Percentiles rank a stretch among this genome's conserved stretches.
phyloP scores from a whole-genome alignment of 1,140 invertebrate genomes.

The Teleopsis dalmanni region DNA sequence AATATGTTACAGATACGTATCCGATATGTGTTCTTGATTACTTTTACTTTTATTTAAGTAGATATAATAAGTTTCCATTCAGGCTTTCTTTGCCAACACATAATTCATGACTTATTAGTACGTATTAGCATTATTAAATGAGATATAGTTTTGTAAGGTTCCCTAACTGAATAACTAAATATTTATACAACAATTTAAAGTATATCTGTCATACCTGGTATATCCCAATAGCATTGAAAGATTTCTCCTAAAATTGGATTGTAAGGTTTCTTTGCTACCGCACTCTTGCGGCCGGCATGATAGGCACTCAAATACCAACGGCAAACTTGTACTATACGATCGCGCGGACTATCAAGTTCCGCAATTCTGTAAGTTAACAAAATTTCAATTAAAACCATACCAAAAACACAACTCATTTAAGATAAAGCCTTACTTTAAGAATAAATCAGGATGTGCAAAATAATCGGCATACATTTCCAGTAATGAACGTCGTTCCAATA shows the following conservation, averaged over 20 bases:
- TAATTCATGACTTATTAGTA: no score
- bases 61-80: no score
- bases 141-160: no score
- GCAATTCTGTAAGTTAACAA: constrained; percentile 59
- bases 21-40: no score
- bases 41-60: no score
- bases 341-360: constrained; percentile 70
- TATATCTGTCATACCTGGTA: constrained; percentile 47
- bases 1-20: no score
- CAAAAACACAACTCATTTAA: neutral
- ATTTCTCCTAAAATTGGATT: constrained; percentile 95
- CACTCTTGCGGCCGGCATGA: constrained; percentile 89
- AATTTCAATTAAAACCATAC: neutral
- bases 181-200: no score
- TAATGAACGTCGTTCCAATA: constrained; percentile 87
- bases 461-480: constrained; percentile 98
- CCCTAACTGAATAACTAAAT: no score
- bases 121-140: no score
- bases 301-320: constrained; percentile 95
- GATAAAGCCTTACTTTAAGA: constrained; percentile 67
- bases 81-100: no score
- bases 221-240: constrained; percentile 83
- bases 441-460: constrained; percentile 94
- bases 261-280: constrained; percentile 95
- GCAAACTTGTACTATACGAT: constrained; percentile 88